Percentiles rank a stretch among this genome's conserved stretches.
Conservation (phyloP, 1,140 invertebrate species). For the Schmidtea mediterranea region DNA sequence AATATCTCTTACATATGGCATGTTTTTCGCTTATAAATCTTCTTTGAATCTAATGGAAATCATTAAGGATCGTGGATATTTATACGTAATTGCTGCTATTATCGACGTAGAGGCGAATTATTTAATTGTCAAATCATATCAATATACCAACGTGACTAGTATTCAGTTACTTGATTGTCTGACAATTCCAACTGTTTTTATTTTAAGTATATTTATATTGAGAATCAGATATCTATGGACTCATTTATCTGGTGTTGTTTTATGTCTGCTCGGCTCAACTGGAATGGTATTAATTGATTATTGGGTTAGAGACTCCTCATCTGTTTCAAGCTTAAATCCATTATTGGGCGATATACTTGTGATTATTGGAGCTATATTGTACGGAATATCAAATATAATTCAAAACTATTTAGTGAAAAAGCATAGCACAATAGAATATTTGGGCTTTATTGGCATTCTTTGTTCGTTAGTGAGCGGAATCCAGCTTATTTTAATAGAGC, state of each 20-base stretch:
- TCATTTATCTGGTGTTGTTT: neutral
- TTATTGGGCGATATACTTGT: neutral
- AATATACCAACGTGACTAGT: neutral
- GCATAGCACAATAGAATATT: neutral
- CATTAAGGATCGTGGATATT: neutral
- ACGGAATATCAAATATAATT: neutral
- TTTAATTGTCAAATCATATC: neutral
- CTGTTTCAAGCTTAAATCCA: neutral
- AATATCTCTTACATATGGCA: neutral
- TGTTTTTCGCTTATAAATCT: neutral
- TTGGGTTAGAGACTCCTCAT: neutral
- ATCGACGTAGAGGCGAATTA: neutral
- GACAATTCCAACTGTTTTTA: neutral
- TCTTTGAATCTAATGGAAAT: neutral
- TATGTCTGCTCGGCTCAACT: neutral
- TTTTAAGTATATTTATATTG: neutral
- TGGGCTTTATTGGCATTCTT: neutral
- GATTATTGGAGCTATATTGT: neutral
- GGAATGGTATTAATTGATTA: neutral
- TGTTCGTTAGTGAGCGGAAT: neutral
- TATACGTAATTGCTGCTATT: neutral
- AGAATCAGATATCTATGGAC: neutral
- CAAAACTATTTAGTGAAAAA: conserved; percentile 1
- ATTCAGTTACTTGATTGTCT: conserved; percentile 2
- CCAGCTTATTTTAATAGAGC: neutral